Evolutionary conservation across 1,140 invertebrate species (phyloP).

Genomic region (Eueides isabella): DNA sequence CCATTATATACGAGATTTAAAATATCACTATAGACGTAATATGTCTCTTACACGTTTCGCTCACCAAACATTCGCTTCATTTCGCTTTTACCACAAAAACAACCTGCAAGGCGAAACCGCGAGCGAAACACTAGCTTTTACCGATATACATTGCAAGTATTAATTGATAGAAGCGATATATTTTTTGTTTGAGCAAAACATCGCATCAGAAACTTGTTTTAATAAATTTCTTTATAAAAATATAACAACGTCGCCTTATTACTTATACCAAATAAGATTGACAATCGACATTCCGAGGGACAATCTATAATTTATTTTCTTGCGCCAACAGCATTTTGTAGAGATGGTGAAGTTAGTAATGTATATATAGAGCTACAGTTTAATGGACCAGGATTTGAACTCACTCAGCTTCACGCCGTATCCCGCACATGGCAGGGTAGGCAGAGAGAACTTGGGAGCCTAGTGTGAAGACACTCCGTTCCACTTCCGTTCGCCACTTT

Average conservation of each 20-base stretch:
- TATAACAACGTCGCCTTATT: background rate
- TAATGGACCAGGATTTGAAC: too few species aligned
- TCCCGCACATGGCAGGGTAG: too few species aligned
- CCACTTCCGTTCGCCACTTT: too few species aligned
- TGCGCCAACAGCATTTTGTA: background rate
- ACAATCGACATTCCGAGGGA: background rate
- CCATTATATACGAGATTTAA: too few species aligned
- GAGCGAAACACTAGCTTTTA: background rate
- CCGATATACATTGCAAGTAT: background rate
- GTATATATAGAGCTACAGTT: too few species aligned
- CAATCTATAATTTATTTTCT: background rate
- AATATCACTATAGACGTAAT: too few species aligned
- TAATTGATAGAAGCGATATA: background rate
- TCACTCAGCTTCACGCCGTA: too few species aligned
- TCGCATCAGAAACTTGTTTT: background rate
- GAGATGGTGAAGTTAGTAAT: background rate
- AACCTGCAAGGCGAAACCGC: background rate
- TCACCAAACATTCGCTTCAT: too few species aligned
- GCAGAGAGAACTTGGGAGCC: too few species aligned
- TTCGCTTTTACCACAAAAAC: too few species aligned
- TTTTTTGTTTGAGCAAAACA: background rate
- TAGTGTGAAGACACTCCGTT: too few species aligned
- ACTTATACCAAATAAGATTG: slow-evolving; percentile 4
- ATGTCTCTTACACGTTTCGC: too few species aligned
- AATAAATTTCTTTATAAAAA: background rate